These are phyloP conservation scores for Tyrophagus putrescentiae DNA, from an alignment of 1,140 invertebrate genomes.

Conservation along the genomic window DNA sequence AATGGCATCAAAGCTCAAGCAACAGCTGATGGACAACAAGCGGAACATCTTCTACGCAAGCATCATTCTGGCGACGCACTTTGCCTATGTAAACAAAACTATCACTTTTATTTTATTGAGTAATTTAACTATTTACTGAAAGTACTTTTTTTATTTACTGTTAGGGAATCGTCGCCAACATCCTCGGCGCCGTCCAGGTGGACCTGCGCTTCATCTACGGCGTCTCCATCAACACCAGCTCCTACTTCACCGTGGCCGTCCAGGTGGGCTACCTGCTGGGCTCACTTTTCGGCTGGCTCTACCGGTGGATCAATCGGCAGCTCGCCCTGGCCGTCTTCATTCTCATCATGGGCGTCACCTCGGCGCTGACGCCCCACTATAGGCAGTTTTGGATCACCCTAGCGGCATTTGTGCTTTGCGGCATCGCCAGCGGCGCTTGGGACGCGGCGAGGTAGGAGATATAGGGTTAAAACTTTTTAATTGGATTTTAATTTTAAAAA, in stretches of 20 bases:
- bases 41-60: neutral
- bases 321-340: neutral
- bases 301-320: conserved; percentile 2
- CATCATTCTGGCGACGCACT: neutral
- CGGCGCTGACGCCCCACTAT: neutral
- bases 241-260: neutral
- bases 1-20: too few relatives aligned
- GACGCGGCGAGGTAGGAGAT: neutral
- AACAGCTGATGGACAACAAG: too few relatives aligned
- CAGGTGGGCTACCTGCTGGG: conserved; percentile 5
- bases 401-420: neutral
- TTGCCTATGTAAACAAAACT: neutral
- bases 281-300: neutral
- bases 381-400: neutral
- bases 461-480: too few relatives aligned
- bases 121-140: neutral
- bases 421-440: conserved; percentile 1
- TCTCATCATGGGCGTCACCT: neutral
- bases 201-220: conserved; percentile 4
- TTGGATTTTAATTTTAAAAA: too few relatives aligned
- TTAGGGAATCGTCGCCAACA: neutral
- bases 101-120: too few relatives aligned
- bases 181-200: neutral
- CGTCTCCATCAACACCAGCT: neutral
- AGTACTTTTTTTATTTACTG: neutral